These are phyloP conservation scores for Heliconius hermathena DNA, from an alignment of 1,140 invertebrate species.

Conservation along the genomic window DNA sequence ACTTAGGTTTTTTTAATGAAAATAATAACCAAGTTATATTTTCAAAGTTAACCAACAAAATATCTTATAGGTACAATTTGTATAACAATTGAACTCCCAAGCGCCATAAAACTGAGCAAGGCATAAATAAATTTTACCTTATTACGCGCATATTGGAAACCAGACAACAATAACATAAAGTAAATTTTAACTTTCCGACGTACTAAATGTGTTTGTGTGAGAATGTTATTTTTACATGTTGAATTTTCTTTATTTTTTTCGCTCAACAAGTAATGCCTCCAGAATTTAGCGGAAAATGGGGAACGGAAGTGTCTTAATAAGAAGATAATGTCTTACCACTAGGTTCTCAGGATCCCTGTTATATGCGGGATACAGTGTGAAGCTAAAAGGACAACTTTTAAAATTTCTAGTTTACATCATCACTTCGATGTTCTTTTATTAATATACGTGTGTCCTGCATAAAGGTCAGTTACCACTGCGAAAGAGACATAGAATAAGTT, in stretches of 20 bases:
- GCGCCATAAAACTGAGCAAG: constrained; percentile 32
- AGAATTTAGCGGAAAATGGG: no score
- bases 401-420: no score
- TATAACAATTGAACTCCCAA: constrained; percentile 22
- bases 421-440: no score
- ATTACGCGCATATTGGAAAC: constrained; percentile 33
- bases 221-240: background rate
- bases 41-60: constrained; percentile 18
- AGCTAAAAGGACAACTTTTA: no score
- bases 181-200: constrained; percentile 15
- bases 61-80: constrained; percentile 22
- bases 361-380: no score
- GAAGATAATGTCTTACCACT: no score
- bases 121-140: constrained; percentile 36
- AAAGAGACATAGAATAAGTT: no score
- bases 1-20: background rate
- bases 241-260: background rate
- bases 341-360: no score
- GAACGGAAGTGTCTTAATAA: no score
- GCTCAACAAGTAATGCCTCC: no score
- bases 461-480: no score
- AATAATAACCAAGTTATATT: constrained; percentile 5
- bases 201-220: background rate
- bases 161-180: constrained; percentile 28
- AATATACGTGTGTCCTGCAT: no score